Percentiles rank a stretch among this genome's conserved stretches.
These are phyloP conservation scores for Scaptomyza polygonia DNA, from an alignment of 2,888 invertebrate genomes.

Conservation along the genomic window DNA sequence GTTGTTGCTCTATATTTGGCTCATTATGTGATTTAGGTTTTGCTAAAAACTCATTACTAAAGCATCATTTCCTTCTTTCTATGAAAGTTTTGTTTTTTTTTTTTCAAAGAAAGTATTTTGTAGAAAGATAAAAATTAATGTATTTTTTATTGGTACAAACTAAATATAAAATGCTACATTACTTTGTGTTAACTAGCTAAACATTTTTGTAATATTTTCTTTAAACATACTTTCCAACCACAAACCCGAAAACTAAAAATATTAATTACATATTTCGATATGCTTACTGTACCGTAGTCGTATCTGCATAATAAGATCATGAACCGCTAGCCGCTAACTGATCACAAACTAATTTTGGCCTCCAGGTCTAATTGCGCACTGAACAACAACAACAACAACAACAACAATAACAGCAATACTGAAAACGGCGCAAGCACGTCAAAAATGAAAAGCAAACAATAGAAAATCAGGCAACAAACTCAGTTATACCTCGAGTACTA, in stretches of 20 bases:
- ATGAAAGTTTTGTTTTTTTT: too few relatives aligned
- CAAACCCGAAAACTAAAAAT: too few relatives aligned
- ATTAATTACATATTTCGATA: slow-evolving; percentile 13
- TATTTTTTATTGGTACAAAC: too few relatives aligned
- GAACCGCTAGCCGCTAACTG: slow-evolving; percentile 63
- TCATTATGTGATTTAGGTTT: slow-evolving; percentile 16
- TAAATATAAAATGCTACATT: too few relatives aligned
- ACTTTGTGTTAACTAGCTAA: too few relatives aligned
- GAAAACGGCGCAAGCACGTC: slow-evolving; percentile 53
- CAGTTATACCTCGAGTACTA: background rate
- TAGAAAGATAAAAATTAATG: too few relatives aligned
- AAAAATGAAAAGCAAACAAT: slow-evolving; percentile 79
- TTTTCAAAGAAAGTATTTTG: too few relatives aligned
- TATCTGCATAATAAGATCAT: slow-evolving; percentile 43
- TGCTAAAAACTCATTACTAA: slow-evolving; percentile 1
- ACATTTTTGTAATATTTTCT: background rate
- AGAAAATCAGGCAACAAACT: slow-evolving; percentile 49
- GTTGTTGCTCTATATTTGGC: slow-evolving; percentile 3
- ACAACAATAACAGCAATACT: background rate
- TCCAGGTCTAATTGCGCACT: slow-evolving; percentile 59
- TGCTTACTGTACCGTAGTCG: background rate
- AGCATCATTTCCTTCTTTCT: slow-evolving; percentile 7
- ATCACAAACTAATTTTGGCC: slow-evolving; percentile 61
- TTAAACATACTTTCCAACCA: background rate
- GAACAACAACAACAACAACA: background rate